Percentiles rank a stretch among this genome's conserved stretches.
Evolutionary conservation across 2,113 vertebrate genomes (phyloP).

Genomic region (Sciurus niger): DNA sequence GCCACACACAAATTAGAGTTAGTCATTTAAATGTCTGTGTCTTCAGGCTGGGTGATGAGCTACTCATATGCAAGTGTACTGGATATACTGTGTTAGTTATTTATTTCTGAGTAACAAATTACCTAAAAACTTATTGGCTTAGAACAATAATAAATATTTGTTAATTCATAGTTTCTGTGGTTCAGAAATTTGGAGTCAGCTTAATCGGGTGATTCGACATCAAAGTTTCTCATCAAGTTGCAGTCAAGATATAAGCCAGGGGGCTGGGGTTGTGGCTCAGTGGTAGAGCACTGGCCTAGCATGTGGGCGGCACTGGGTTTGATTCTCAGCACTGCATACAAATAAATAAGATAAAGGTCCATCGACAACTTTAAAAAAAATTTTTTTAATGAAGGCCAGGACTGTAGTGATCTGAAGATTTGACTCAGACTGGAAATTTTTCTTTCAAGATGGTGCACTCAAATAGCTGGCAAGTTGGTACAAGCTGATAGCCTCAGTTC

Average conservation of each 20-base stretch:
- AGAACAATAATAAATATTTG: neutral
- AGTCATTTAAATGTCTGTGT: conserved; percentile 1
- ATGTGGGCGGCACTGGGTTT: too few relatives aligned
- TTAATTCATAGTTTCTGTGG: neutral
- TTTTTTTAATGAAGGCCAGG: neutral
- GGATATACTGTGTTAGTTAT: neutral
- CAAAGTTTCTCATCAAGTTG: neutral
- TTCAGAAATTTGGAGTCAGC: neutral
- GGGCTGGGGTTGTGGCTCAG: too few relatives aligned
- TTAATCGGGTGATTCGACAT: neutral
- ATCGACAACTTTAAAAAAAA: too few relatives aligned
- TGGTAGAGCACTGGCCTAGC: too few relatives aligned
- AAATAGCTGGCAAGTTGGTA: neutral
- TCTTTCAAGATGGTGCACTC: neutral
- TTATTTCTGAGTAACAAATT: conserved; percentile 21
- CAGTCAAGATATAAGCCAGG: neutral
- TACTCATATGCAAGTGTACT: neutral
- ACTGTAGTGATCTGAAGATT: neutral
- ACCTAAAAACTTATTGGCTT: neutral
- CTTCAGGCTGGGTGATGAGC: conserved; percentile 13
- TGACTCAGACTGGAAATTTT: neutral
- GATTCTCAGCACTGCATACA: too few relatives aligned
- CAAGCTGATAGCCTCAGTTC: neutral
- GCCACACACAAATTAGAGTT: neutral
- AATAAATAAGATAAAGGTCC: too few relatives aligned